Percentiles rank a stretch among this genome's conserved stretches.
Conservation (phyloP, 2,888 invertebrate genomes). For the Cataglyphis rosenhaueri region DNA sequence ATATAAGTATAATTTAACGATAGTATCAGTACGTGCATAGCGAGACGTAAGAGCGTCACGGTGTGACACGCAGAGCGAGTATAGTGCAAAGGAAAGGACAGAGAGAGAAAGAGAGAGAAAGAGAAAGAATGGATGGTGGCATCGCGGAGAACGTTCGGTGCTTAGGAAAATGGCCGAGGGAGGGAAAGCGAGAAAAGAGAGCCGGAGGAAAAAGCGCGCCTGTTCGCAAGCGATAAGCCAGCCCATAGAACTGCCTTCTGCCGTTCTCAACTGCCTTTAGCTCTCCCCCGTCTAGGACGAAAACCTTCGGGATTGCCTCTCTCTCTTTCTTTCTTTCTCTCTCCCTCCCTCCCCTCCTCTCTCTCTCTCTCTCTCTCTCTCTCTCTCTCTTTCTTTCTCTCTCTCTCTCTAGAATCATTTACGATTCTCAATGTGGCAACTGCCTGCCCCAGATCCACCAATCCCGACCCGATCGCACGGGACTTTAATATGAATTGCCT, state of each 20-base stretch:
- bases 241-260: conserved; percentile 79
- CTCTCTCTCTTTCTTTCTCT: neutral
- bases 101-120: neutral
- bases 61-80: conserved; percentile 39
- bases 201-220: conserved; percentile 76
- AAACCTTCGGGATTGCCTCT: conserved; percentile 71
- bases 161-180: conserved; percentile 54
- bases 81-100: conserved; percentile 45
- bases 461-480: conserved; percentile 77
- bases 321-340: neutral
- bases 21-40: conserved; percentile 55
- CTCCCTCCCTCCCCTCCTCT: neutral
- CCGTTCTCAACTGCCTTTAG: conserved; percentile 74
- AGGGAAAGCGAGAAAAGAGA: conserved; percentile 69
- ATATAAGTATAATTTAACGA: conserved; percentile 52
- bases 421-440: conserved; percentile 77
- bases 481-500: conserved; percentile 82
- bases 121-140: conserved; percentile 43
- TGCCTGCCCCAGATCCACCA: conserved; percentile 79
- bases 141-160: conserved; percentile 37
- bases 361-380: conserved; percentile 23
- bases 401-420: conserved; percentile 67
- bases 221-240: conserved; percentile 82
- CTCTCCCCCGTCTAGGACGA: conserved; percentile 65
- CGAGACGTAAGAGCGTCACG: conserved; percentile 26